Evolutionary conservation across 1,140 invertebrate species (phyloP).

Genomic region (Galleria mellonella): DNA sequence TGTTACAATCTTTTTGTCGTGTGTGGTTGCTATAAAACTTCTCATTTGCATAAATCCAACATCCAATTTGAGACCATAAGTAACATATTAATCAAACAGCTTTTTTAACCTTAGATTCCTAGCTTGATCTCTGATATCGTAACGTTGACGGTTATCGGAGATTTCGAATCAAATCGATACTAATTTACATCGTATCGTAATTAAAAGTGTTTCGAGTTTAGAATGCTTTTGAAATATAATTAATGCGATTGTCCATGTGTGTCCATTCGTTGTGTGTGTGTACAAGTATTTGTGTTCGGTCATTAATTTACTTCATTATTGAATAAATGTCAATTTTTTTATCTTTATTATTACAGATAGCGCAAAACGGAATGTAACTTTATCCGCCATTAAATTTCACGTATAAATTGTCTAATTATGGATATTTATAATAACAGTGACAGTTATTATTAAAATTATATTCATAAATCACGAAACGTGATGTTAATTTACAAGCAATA

Average conservation of each 20-base stretch:
- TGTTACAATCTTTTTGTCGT: constrained; percentile 43
- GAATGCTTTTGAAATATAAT: constrained; percentile 20
- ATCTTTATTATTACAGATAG: constrained; percentile 40
- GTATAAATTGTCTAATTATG: constrained; percentile 12
- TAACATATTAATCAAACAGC: constrained; percentile 57
- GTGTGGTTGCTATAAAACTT: constrained; percentile 47
- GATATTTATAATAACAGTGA: no score
- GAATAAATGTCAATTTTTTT: constrained; percentile 38
- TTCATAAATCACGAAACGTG: no score
- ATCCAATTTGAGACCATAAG: constrained; percentile 50
- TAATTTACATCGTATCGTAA: constrained; percentile 56
- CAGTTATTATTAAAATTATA: no score
- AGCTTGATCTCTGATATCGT: constrained; percentile 25
- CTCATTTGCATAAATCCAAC: constrained; percentile 52
- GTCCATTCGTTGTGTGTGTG: no score
- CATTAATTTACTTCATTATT: constrained; percentile 25
- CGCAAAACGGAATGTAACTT: constrained; percentile 18
- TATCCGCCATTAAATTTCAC: constrained; percentile 5
- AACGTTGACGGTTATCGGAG: constrained; percentile 10
- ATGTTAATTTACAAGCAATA: no score
- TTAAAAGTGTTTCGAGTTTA: constrained; percentile 35
- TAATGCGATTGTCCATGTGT: not conserved
- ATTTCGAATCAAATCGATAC: constrained; percentile 19
- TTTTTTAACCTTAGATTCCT: constrained; percentile 46
- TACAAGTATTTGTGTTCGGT: constrained; percentile 6